phyloP scores from a whole-genome alignment of 2,797 vertebrate genomes.

The Danio jaintianensis region DNA sequence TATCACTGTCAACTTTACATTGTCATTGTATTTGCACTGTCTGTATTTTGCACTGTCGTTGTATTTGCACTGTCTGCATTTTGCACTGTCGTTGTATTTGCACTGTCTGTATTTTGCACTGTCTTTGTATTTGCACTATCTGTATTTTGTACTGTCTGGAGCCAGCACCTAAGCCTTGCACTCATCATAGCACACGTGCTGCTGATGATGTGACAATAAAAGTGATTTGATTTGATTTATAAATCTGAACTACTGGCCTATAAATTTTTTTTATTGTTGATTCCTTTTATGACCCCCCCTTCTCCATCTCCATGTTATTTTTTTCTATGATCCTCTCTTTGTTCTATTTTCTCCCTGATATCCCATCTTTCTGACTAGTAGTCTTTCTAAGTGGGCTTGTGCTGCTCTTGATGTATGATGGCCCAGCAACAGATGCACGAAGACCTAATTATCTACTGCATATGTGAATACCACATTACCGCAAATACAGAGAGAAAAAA shows the following conservation, averaged over 20 bases:
- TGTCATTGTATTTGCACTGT: too few species aligned
- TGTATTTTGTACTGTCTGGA: too few species aligned
- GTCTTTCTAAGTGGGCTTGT: slow-evolving; percentile 67
- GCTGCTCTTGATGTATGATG: slow-evolving; percentile 77
- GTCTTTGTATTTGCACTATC: too few species aligned
- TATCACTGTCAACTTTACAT: too few species aligned
- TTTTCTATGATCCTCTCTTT: slow-evolving; percentile 12
- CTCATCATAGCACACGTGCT: too few species aligned
- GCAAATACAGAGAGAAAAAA: neutral
- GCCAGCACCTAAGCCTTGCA: too few species aligned
- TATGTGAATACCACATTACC: slow-evolving; percentile 52
- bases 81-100: too few species aligned
- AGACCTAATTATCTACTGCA: slow-evolving; percentile 64
- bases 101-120: too few species aligned
- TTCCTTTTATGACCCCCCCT: neutral
- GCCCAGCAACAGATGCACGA: slow-evolving; percentile 75
- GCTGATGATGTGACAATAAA: too few species aligned
- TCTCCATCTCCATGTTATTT: slow-evolving; percentile 6
- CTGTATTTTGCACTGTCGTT: too few species aligned
- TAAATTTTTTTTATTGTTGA: slow-evolving; percentile 6
- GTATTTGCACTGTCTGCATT: too few species aligned
- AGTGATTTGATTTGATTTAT: too few species aligned
- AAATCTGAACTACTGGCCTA: neutral
- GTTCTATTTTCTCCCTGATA: slow-evolving; percentile 13
- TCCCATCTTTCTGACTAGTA: neutral